These are phyloP conservation scores for Petromus typicus DNA, from an alignment of 2,113 vertebrate species.

Conservation along the genomic window DNA sequence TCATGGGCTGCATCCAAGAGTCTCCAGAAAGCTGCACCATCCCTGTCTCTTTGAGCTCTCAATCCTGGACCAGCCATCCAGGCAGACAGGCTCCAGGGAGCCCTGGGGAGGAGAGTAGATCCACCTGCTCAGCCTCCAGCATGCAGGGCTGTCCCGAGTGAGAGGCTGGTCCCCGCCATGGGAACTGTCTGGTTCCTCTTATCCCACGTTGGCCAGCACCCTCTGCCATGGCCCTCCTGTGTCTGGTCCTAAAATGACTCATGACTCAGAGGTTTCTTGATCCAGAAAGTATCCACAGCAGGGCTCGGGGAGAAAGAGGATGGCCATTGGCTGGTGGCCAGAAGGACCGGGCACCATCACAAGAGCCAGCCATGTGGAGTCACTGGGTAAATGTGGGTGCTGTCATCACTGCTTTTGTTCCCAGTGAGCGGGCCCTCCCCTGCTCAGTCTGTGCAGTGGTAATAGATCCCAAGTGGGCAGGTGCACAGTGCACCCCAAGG, in stretches of 20 bases:
- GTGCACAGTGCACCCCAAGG: neutral
- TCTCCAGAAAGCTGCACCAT: neutral
- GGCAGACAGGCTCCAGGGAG: neutral
- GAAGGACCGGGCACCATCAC: neutral
- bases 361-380: neutral
- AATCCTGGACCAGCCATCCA: neutral
- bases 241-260: neutral
- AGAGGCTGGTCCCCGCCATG: neutral
- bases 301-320: neutral
- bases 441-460: neutral
- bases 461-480: neutral
- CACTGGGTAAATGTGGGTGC: neutral
- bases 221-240: too few species aligned
- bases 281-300: neutral
- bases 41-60: too few species aligned
- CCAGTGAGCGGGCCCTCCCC: neutral
- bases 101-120: fast-evolving
- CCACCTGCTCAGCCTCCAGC: too few species aligned
- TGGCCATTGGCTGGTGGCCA: neutral
- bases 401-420: neutral
- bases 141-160: fast-evolving
- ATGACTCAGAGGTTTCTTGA: neutral
- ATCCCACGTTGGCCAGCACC: neutral
- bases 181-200: fast-evolving
- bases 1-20: neutral